Conservation (phyloP, 2,113 vertebrate species). For the Perognathus longimembris region DNA sequence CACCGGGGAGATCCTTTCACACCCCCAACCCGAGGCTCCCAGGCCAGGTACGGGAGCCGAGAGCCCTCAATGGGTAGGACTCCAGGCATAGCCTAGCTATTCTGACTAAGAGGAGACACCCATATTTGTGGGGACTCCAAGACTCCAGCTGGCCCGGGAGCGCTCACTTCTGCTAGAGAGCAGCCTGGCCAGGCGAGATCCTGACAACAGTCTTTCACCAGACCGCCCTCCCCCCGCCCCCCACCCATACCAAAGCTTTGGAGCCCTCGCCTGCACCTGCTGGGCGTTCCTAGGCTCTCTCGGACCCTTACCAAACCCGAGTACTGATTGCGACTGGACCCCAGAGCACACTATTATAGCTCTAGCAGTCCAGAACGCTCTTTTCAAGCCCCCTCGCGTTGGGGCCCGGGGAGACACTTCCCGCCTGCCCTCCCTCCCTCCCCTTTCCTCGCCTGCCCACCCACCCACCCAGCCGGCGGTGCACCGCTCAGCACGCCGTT, state of each 20-base stretch:
- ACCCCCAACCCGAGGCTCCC: not conserved
- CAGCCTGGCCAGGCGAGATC: not conserved
- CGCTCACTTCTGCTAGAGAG: not conserved
- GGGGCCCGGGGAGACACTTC: constrained; percentile 4
- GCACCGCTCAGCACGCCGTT: not conserved
- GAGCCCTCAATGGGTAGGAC: not conserved
- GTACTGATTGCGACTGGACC: not conserved
- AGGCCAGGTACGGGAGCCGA: not conserved
- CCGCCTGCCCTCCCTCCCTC: not conserved
- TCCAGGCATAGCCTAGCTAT: not conserved
- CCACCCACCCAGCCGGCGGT: not conserved
- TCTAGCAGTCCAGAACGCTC: not conserved
- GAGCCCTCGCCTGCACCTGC: not conserved
- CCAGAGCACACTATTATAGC: not conserved
- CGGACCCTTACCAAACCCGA: not conserved
- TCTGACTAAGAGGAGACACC: not conserved
- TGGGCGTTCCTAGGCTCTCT: too few species aligned
- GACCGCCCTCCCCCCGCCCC: too few species aligned
- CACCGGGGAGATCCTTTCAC: not conserved
- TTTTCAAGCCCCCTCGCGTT: not conserved
- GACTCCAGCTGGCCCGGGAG: not conserved
- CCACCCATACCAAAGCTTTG: not conserved
- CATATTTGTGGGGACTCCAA: not conserved
- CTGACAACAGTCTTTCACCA: not conserved
- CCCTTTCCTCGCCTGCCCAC: constrained; percentile 44